Percentiles rank a stretch among this genome's conserved stretches.
phyloP scores from a whole-genome alignment of 2,113 vertebrate genomes.

The Numida meleagris region DNA sequence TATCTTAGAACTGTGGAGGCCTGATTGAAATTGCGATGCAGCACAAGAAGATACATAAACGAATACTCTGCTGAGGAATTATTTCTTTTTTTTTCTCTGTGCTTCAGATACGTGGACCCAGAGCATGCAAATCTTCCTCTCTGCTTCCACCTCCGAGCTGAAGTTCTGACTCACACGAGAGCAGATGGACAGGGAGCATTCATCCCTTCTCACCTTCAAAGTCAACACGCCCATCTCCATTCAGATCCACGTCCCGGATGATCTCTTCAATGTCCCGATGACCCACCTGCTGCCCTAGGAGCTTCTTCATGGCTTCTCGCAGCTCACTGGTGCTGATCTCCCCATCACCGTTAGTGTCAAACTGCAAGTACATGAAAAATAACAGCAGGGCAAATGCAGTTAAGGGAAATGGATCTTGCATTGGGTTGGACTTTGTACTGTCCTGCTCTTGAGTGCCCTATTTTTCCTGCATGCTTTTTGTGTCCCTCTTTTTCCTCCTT shows the following conservation, averaged over 20 bases:
- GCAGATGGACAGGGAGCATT: not conserved
- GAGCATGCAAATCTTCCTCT: not conserved
- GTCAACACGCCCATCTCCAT: slow-evolving; percentile 95
- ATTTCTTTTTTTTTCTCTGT: not conserved
- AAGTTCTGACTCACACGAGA: not conserved
- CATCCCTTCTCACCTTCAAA: slow-evolving; percentile 89
- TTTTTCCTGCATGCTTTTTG: not conserved
- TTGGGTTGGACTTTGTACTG: not conserved
- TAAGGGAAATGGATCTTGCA: not conserved
- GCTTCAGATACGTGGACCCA: not conserved
- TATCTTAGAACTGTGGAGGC: not conserved
- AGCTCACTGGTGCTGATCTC: slow-evolving; percentile 95
- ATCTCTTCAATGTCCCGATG: slow-evolving; percentile 97
- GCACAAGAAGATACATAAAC: not conserved
- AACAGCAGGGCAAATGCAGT: not conserved
- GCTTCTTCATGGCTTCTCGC: slow-evolving; percentile 96
- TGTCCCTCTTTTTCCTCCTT: not conserved
- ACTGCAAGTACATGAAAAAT: slow-evolving; percentile 76
- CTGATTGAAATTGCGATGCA: not conserved
- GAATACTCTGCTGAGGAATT: not conserved
- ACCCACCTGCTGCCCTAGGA: slow-evolving; percentile 94
- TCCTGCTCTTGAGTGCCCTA: not conserved
- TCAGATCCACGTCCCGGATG: slow-evolving; percentile 94
- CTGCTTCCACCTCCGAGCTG: not conserved
- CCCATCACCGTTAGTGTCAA: slow-evolving; percentile 96